phyloP scores from a whole-genome alignment of 2,113 vertebrate species.

The Enhydra lutris region DNA sequence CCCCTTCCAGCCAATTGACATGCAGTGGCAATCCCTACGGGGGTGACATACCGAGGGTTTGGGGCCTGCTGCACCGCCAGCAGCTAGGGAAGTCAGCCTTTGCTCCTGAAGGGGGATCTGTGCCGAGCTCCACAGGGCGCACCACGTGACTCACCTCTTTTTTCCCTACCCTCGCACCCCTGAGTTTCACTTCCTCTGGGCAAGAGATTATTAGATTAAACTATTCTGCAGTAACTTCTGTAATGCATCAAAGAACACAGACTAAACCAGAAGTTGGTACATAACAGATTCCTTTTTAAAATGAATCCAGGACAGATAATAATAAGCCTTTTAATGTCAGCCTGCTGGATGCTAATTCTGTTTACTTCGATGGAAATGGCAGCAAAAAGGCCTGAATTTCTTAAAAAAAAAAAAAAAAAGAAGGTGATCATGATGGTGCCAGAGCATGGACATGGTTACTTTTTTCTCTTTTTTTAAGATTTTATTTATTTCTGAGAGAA shows the following conservation, averaged over 20 bases:
- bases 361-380: not conserved
- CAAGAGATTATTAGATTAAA: not conserved
- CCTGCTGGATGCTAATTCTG: not conserved
- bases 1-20: not conserved
- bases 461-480: not conserved
- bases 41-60: not conserved
- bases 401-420: not conserved
- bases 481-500: not conserved
- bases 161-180: no score
- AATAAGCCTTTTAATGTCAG: not conserved
- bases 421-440: not conserved
- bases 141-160: not conserved
- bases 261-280: not conserved
- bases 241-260: not conserved
- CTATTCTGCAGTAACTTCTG: not conserved
- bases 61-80: not conserved
- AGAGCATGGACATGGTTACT: not conserved
- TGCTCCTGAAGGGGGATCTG: not conserved
- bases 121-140: accelerated
- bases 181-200: not conserved
- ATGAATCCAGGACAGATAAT: not conserved
- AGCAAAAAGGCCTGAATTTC: not conserved
- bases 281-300: not conserved
- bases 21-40: accelerated
- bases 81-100: not conserved